Percentiles rank a stretch among this genome's conserved stretches.
phyloP scores from a whole-genome alignment of 2,888 invertebrate genomes.

The Octonoba sinensis region DNA sequence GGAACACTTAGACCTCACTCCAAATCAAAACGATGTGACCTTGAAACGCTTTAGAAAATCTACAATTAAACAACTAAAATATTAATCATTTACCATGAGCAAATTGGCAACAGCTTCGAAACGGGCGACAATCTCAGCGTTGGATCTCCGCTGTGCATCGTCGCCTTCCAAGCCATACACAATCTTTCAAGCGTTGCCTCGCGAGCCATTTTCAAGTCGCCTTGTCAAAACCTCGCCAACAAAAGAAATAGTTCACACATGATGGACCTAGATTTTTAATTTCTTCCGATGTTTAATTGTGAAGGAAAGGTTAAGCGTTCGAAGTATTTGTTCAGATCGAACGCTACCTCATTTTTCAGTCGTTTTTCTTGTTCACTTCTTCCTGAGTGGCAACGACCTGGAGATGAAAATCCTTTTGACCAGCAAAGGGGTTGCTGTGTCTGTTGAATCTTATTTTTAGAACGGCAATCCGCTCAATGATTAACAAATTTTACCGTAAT shows the following conservation, averaged over 20 bases:
- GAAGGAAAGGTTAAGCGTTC: constrained; percentile 56
- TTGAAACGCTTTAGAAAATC: too few species aligned
- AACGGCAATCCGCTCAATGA: too few species aligned
- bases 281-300: constrained; percentile 61
- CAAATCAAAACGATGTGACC: too few species aligned
- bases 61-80: background rate
- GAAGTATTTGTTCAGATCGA: constrained; percentile 57
- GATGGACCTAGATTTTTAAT: constrained; percentile 58
- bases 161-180: constrained; percentile 48
- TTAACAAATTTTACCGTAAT: too few species aligned
- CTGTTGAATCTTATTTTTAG: too few species aligned
- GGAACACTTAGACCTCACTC: too few species aligned
- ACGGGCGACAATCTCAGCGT: constrained; percentile 40
- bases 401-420: too few species aligned
- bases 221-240: constrained; percentile 34
- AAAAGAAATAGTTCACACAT: constrained; percentile 60
- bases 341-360: constrained; percentile 37
- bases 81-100: constrained; percentile 22
- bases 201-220: constrained; percentile 30
- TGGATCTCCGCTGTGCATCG: constrained; percentile 43
- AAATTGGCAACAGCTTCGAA: constrained; percentile 44
- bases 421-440: too few species aligned
- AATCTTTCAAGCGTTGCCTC: constrained; percentile 43
- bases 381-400: constrained; percentile 40
- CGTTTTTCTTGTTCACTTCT: constrained; percentile 1